Evolutionary conservation across 2,797 vertebrate genomes (phyloP), one percentile per base, ranked within the genome.

Genomic region (Hydrocynus forskahlii): DNA sequence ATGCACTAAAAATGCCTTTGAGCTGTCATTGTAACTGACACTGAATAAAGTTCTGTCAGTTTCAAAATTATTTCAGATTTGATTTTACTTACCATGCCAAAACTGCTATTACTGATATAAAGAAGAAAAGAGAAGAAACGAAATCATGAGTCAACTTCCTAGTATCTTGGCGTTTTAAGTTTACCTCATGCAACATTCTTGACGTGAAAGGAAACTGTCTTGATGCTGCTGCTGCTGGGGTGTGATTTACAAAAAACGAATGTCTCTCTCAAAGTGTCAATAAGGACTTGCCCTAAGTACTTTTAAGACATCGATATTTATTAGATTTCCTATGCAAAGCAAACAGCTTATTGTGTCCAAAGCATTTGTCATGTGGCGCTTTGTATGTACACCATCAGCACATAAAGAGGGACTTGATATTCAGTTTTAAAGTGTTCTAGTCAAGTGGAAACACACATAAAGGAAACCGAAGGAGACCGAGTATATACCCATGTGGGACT

Each of bases 91-190:
- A 62, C 0, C 8, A 59, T 9, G 21, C 21, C 21, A 62, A 62
- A 25, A 14, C 9, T 57, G 5, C 2, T 10, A 23, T 50, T 5
- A 59, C n/a, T 7, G 25, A 1, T 63, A 5, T 2, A 5, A 13
- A 35, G 12, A 0, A 63, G 14, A 14, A 63, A 63, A 63, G 13
- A 29, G 13, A 60, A 64, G 57, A 60, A 60, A 4, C 6, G 35
- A 19, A 43, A 9, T 14, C 16, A 62, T 70, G 79, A 76, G 64
- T 81, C 72, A 81, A 62, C 73, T 60, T 62, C 54, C 43, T 29
- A 69, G 71, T 38, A 67, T 8, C 50, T 80, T 19, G 17, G 19
- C 60, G 55, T 80, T 60, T 74, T 59, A 75, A 67, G n/a, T 71
- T n/a, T 57, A 67, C 66, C 48, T 74, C 54, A 48, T 4, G 21